Percentiles rank a stretch among this genome's conserved stretches.
These are phyloP conservation scores for Ormyrus rosae DNA, from an alignment of 2,888 invertebrate genomes.

Conservation along the genomic window DNA sequence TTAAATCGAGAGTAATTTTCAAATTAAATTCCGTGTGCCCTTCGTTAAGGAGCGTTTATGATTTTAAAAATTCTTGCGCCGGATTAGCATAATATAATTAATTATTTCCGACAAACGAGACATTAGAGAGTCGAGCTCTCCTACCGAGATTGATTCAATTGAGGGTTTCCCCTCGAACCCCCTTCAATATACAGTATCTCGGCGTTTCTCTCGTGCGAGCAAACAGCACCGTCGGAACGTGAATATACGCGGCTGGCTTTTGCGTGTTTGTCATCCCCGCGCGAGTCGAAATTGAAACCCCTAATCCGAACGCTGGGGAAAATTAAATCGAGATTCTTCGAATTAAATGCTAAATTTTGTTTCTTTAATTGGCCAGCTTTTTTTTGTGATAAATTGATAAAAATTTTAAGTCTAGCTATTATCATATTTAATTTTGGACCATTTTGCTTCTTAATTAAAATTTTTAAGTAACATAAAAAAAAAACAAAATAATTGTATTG, in stretches of 20 bases:
- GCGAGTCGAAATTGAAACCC: slow-evolving; percentile 65
- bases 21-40: slow-evolving; percentile 34
- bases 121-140: slow-evolving; percentile 24
- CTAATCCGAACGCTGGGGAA: not conserved
- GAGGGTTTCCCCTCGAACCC: slow-evolving; percentile 47
- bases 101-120: slow-evolving; percentile 42
- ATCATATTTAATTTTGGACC: no score
- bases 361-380: not conserved
- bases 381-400: no score
- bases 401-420: no score
- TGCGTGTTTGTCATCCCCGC: slow-evolving; percentile 69
- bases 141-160: slow-evolving; percentile 47
- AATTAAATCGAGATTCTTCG: no score
- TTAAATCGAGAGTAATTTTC: slow-evolving; percentile 45
- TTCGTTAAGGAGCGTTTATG: slow-evolving; percentile 25
- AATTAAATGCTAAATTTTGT: not conserved
- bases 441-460: no score
- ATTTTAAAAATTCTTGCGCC: slow-evolving; percentile 41
- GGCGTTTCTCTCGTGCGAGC: not conserved
- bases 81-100: slow-evolving; percentile 49
- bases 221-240: slow-evolving; percentile 59
- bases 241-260: slow-evolving; percentile 60
- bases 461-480: no score
- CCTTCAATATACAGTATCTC: slow-evolving; percentile 16
- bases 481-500: no score